Percentiles rank a stretch among this genome's conserved stretches.
Evolutionary conservation across 2,888 invertebrate species (phyloP).

Genomic region (Conistra vaccinii): DNA sequence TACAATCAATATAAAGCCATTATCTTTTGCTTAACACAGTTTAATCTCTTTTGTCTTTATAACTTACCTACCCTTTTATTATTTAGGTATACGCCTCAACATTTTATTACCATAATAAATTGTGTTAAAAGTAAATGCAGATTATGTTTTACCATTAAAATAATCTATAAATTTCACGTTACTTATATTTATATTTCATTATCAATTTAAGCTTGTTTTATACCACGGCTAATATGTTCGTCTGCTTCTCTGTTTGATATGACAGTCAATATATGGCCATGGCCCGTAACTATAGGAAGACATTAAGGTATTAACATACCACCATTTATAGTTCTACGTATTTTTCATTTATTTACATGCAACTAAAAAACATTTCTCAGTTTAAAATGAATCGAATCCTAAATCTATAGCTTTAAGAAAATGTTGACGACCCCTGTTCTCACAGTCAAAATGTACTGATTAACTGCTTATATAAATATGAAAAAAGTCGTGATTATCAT

Average conservation of each 20-base stretch:
- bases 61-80: constrained; percentile 57
- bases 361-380: neutral
- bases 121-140: constrained; percentile 54
- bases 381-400: neutral
- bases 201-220: constrained; percentile 42
- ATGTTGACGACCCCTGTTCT: constrained; percentile 74
- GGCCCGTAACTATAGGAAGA: neutral
- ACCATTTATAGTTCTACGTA: neutral
- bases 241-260: neutral
- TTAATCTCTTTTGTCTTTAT: constrained; percentile 53
- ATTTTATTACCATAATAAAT: constrained; percentile 62
- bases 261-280: neutral
- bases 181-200: constrained; percentile 51
- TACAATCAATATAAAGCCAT: constrained; percentile 41
- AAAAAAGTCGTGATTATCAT: constrained; percentile 89
- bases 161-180: constrained; percentile 43
- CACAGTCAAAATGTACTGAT: constrained; percentile 84
- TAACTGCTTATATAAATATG: constrained; percentile 87
- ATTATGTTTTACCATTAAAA: constrained; percentile 60
- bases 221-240: constrained; percentile 26
- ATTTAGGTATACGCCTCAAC: constrained; percentile 37
- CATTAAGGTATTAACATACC: neutral
- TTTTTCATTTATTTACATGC: no score
- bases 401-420: constrained; percentile 41
- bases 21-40: constrained; percentile 27